Conservation (phyloP, 1,140 invertebrate genomes). For the Cryptotermes secundus region DNA sequence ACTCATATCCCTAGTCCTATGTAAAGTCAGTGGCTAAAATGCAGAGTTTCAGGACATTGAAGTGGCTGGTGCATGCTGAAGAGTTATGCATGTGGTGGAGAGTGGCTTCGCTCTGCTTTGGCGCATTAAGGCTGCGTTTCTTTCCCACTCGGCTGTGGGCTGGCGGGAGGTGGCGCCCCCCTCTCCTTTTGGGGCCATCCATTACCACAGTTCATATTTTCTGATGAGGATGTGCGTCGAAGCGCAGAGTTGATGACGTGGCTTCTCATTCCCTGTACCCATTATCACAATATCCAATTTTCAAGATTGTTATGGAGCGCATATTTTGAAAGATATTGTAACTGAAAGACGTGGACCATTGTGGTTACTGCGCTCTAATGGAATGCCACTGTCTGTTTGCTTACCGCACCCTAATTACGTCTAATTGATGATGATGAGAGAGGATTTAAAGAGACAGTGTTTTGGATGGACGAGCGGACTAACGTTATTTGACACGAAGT, state of each 20-base stretch:
- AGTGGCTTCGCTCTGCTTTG: no score
- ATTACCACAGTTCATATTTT: constrained; percentile 6
- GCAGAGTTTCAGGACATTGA: no score
- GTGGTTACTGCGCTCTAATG: background rate
- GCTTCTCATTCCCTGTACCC: background rate
- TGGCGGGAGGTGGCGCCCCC: background rate
- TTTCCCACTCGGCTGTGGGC: no score
- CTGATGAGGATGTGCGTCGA: constrained; percentile 6
- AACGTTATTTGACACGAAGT: no score
- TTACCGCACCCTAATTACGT: background rate
- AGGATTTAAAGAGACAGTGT: background rate
- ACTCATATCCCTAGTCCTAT: no score
- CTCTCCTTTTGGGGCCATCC: background rate
- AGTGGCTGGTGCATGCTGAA: no score
- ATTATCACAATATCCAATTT: background rate
- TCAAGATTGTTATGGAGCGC: background rate
- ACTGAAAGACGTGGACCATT: background rate
- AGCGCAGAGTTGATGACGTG: background rate
- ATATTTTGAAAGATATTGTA: background rate
- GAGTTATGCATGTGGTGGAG: no score
- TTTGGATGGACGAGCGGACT: no score
- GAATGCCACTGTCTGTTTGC: background rate
- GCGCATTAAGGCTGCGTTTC: no score
- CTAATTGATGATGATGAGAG: background rate
- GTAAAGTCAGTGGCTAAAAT: no score